These are phyloP conservation scores for Kryphioiulus occultus DNA, from an alignment of 2,888 invertebrate species.

Conservation along the genomic window DNA sequence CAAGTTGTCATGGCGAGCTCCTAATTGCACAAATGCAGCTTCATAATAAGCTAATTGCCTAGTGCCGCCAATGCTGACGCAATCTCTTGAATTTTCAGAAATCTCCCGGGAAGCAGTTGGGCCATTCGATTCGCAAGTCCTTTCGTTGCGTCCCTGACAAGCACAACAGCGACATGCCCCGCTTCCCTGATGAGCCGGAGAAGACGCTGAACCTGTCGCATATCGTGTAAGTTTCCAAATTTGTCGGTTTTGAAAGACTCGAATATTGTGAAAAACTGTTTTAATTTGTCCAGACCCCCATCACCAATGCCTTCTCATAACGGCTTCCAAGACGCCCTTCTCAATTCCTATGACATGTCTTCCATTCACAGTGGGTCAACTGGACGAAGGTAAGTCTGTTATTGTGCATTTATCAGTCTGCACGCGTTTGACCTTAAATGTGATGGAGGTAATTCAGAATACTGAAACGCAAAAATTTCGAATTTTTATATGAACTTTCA, in stretches of 20 bases:
- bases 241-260: background rate
- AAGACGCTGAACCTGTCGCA: constrained; percentile 94
- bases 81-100: constrained; percentile 69
- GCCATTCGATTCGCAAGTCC: constrained; percentile 94
- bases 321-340: constrained; percentile 78
- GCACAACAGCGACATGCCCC: constrained; percentile 78
- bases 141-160: constrained; percentile 97
- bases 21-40: background rate
- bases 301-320: constrained; percentile 93
- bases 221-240: constrained; percentile 79
- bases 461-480: too few relatives aligned
- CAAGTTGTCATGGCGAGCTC: background rate
- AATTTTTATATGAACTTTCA: too few relatives aligned
- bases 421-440: too few relatives aligned
- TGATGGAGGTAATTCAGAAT: too few relatives aligned
- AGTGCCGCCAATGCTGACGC: constrained; percentile 11
- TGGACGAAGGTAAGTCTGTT: constrained; percentile 57
- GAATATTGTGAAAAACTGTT: background rate
- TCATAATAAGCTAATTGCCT: background rate
- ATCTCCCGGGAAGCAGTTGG: constrained; percentile 92
- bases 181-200: constrained; percentile 93
- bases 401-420: background rate
- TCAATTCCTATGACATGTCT: constrained; percentile 77
- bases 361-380: constrained; percentile 60
- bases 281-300: constrained; percentile 73